These are phyloP conservation scores for Fringilla coelebs DNA, from an alignment of 2,797 vertebrate species.

Conservation along the genomic window DNA sequence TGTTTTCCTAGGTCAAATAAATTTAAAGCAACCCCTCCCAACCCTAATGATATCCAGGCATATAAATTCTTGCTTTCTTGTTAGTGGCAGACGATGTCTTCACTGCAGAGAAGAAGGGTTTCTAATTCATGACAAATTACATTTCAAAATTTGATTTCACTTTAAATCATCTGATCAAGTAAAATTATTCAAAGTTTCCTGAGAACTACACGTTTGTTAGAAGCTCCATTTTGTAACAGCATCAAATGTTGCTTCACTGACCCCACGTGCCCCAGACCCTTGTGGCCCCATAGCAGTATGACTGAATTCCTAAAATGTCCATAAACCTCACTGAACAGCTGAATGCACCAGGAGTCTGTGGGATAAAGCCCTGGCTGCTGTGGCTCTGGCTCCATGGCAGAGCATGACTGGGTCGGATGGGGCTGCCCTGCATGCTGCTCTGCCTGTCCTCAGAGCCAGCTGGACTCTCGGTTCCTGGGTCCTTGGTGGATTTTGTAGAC, in stretches of 20 bases:
- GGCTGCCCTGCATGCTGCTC: neutral
- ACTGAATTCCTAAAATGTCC: neutral
- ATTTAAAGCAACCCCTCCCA: neutral
- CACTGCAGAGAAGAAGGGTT: neutral
- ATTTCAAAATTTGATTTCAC: neutral
- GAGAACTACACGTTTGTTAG: neutral
- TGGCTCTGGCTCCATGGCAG: neutral
- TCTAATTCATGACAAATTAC: neutral
- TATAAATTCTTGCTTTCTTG: neutral
- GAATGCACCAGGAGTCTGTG: neutral
- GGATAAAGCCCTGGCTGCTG: neutral
- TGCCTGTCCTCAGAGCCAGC: rapidly evolving
- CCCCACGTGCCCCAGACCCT: neutral
- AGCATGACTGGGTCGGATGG: rapidly evolving
- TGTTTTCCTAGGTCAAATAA: neutral
- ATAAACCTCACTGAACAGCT: neutral
- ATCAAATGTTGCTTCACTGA: neutral
- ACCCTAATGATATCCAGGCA: neutral
- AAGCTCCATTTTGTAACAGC: neutral
- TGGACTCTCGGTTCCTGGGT: neutral
- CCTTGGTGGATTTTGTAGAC: neutral
- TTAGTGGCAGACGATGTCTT: neutral
- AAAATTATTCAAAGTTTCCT: neutral
- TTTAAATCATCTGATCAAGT: neutral
- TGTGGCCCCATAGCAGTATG: neutral